Evolutionary conservation across 2,113 vertebrate genomes (phyloP).

Genomic region (Pampusana beccarii): DNA sequence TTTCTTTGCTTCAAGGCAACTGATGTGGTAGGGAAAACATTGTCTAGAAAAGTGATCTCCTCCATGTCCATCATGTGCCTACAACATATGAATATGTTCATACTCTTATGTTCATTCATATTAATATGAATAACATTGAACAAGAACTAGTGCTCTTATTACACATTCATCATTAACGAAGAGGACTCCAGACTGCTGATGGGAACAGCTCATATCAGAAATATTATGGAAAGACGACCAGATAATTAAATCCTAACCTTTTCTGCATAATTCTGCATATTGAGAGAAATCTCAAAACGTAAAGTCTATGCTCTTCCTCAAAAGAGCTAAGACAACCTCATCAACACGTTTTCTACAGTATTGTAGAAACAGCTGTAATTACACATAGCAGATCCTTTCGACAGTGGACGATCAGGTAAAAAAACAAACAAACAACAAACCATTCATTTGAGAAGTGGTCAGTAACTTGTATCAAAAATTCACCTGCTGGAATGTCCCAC

Average conservation of each 20-base stretch:
- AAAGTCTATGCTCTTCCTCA: neutral
- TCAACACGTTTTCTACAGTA: neutral
- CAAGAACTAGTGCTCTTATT: neutral
- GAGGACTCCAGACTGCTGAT: neutral
- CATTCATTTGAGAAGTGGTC: neutral
- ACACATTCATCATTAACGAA: constrained; percentile 1
- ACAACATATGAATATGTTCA: neutral
- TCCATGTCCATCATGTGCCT: neutral
- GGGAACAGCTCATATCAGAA: neutral
- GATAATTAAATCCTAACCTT: neutral
- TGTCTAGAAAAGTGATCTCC: neutral
- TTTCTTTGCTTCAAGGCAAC: neutral
- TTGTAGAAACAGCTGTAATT: neutral
- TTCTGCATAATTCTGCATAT: neutral
- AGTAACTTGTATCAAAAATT: neutral
- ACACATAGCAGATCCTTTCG: neutral
- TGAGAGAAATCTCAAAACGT: neutral
- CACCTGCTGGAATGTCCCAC: neutral
- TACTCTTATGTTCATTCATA: neutral
- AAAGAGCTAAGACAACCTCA: neutral
- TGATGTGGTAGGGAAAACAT: neutral
- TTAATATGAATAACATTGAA: neutral
- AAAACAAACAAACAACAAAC: neutral
- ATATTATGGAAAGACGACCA: neutral
- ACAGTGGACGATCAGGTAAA: neutral